Percentiles rank a stretch among this genome's conserved stretches.
Evolutionary conservation across 2,797 vertebrate genomes (phyloP).

Genomic region (Hyperoplus lanceolatus): DNA sequence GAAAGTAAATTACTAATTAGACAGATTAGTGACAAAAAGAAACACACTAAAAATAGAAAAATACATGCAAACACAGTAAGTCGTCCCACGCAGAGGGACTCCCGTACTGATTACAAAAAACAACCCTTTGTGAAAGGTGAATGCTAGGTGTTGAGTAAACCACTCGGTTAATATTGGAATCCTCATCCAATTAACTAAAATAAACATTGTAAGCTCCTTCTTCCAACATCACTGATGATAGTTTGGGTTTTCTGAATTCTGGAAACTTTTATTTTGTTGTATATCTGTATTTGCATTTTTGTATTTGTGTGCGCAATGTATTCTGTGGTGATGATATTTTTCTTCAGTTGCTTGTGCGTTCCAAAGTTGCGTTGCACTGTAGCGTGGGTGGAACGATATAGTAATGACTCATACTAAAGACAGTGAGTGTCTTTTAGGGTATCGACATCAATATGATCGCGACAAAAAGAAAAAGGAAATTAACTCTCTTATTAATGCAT

Average conservation of each 20-base stretch:
- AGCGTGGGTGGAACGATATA: too few species aligned
- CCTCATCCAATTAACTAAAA: neutral
- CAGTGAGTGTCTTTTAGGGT: slow-evolving; percentile 6
- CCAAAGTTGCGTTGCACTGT: too few species aligned
- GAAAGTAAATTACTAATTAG: neutral
- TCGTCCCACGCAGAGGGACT: neutral
- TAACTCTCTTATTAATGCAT: too few species aligned
- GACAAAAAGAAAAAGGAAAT: too few species aligned
- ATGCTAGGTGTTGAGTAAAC: too few species aligned
- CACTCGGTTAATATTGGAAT: neutral
- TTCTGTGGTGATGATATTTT: neutral
- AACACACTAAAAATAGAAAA: neutral
- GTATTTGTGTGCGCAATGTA: neutral
- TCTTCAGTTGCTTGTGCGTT: neutral
- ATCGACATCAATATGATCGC: neutral
- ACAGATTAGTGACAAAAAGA: neutral
- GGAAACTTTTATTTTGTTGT: neutral
- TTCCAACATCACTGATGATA: neutral
- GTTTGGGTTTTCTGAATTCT: neutral
- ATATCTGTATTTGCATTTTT: neutral
- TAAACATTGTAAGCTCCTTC: neutral
- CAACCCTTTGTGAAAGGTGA: neutral
- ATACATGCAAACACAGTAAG: neutral
- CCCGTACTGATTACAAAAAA: neutral
- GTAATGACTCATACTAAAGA: neutral